Percentiles rank a stretch among this genome's conserved stretches.
Conservation (phyloP, 2,888 invertebrate species). For the Choreutis nemorana region DNA sequence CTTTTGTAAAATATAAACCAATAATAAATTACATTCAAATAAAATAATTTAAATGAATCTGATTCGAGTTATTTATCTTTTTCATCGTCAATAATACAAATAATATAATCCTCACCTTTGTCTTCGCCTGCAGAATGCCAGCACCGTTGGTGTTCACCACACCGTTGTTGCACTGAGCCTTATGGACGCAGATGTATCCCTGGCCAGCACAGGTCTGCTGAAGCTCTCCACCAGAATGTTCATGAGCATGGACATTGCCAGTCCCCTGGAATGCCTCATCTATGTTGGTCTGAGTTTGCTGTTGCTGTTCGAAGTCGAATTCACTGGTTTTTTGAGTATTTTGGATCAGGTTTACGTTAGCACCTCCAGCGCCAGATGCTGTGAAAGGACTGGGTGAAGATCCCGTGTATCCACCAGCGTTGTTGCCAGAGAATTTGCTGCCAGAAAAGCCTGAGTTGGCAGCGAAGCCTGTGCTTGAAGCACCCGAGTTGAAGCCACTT, state of each 20-base stretch:
- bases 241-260: constrained; percentile 33
- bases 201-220: constrained; percentile 65
- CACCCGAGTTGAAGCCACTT: constrained; percentile 9
- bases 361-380: constrained; percentile 29
- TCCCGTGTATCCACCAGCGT: constrained; percentile 37
- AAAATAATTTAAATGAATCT: no score
- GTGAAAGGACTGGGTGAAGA: constrained; percentile 48
- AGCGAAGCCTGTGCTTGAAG: constrained; percentile 9
- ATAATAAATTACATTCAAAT: no score
- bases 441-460: constrained; percentile 11
- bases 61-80: no score
- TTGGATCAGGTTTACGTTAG: constrained; percentile 42
- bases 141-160: constrained; percentile 59
- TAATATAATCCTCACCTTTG: constrained; percentile 70
- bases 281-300: constrained; percentile 39
- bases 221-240: constrained; percentile 34
- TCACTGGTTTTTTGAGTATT: constrained; percentile 33
- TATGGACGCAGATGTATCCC: constrained; percentile 69
- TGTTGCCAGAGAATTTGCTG: constrained; percentile 19
- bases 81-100: no score
- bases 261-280: constrained; percentile 41
- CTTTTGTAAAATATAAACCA: no score
- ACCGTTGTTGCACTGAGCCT: constrained; percentile 68
- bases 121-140: constrained; percentile 51
- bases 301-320: constrained; percentile 36